Percentiles rank a stretch among this genome's conserved stretches.
phyloP scores from a whole-genome alignment of 2,888 invertebrate species.

The Argyresthia goedartella region DNA sequence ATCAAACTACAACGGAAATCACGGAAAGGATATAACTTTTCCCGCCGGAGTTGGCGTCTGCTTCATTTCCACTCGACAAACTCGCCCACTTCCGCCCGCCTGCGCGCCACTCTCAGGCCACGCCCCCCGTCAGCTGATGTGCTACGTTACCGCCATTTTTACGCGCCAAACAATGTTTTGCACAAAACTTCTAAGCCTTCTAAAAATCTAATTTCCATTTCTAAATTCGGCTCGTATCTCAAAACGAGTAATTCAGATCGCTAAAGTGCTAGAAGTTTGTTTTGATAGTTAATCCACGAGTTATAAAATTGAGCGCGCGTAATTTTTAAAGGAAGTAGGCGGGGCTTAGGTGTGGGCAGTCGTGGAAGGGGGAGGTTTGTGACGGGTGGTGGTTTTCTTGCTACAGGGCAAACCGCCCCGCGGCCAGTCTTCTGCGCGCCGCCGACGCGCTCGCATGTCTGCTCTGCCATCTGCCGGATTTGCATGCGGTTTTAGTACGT shows the following conservation, averaged over 20 bases:
- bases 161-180: neutral
- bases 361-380: neutral
- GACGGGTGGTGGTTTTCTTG: slow-evolving; percentile 25
- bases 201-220: neutral
- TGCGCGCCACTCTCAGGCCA: neutral
- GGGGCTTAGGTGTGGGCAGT: neutral
- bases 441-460: slow-evolving; percentile 31
- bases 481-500: slow-evolving; percentile 16
- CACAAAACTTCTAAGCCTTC: neutral
- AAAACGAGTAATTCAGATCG: no score
- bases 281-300: neutral
- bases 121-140: no score
- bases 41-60: no score
- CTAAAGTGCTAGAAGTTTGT: neutral
- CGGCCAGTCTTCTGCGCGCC: slow-evolving; percentile 42
- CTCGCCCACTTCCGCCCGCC: neutral
- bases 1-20: no score
- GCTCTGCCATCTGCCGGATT: slow-evolving; percentile 27
- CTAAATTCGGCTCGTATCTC: neutral
- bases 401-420: neutral
- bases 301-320: neutral
- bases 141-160: neutral
- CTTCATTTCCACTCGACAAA: neutral
- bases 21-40: no score
- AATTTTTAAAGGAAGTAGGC: neutral